Evolutionary conservation across 2,113 vertebrate genomes (phyloP), one percentile per base, ranked within the genome.

Genomic region (Dipodomys stephensi): DNA sequence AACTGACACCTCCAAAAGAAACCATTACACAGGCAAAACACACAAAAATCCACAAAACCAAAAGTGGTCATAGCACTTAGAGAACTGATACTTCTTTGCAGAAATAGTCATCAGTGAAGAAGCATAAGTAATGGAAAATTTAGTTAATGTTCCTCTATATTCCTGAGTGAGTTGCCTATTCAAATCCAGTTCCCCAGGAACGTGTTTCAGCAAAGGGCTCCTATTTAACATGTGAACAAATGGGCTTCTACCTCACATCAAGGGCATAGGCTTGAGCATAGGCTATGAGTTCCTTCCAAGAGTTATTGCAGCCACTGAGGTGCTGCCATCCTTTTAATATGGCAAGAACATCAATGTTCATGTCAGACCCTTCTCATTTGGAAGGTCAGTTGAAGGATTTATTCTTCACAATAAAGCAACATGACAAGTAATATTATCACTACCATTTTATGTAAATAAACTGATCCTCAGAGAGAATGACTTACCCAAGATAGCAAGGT

Each of bases 1-100:
- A 92, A 85, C 8, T 71, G 88, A 96, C 46, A 73, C 27, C 27
- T 79, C 96, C 27, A 92, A 64, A 96, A 96, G 92, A 67, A 95
- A 92, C 27, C 83, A 53, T 91, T 96, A 94, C 83, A 57, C 35
- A 88, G 39, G 23, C 32, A 27, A 80, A 87, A 53, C 23, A 60
- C 27, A 81, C 39, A 72, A 83, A 19, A 53, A 67, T 46, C 60
- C 68, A 57, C 88, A 91, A 3, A 95, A 35, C 32, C 68, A 78
- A 96, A 96, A 79, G 22, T 78, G 77, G 95, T 83, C 32, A 88
- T 28, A 91, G n/a, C 2, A 87, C 68, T 46, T 88, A 89, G 27
- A 0, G 86, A 44, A 87, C 10, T 76, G 39, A 91, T 3, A 35
- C 65, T 57, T 85, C 64, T 86, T 92, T 3, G 23, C 4, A 44